phyloP scores from a whole-genome alignment of 2,888 invertebrate species.

The Ernsta delagoae region DNA sequence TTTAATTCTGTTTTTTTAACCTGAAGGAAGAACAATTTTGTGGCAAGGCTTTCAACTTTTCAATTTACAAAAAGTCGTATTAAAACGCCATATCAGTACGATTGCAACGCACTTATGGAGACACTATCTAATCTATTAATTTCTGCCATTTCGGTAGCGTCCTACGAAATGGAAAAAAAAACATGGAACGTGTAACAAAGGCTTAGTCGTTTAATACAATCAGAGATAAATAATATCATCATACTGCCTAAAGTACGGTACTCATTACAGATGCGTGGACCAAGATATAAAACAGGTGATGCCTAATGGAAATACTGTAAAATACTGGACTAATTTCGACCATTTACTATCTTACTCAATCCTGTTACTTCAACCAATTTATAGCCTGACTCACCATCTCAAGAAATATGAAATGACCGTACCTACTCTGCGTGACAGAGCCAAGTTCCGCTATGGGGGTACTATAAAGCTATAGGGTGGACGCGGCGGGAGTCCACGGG shows the following conservation, averaged over 20 bases:
- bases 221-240: background rate
- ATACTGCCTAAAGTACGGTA: background rate
- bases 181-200: background rate
- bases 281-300: background rate
- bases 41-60: constrained; percentile 14
- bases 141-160: background rate
- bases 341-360: too few species aligned
- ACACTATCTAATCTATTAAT: background rate
- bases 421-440: background rate
- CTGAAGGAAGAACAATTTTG: constrained; percentile 9
- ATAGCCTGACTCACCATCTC: background rate
- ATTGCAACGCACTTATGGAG: constrained; percentile 7
- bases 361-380: too few species aligned
- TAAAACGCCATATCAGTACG: background rate
- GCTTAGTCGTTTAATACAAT: background rate
- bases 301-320: too few species aligned
- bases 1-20: constrained; percentile 20
- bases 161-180: background rate
- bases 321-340: too few species aligned
- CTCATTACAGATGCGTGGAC: background rate
- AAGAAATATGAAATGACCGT: background rate
- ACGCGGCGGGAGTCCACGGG: background rate
- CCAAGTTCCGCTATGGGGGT: background rate
- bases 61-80: constrained; percentile 8
- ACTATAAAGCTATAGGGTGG: background rate